These are phyloP conservation scores for Drosophila lacertosa DNA, from an alignment of 1,140 invertebrate species.

Conservation along the genomic window DNA sequence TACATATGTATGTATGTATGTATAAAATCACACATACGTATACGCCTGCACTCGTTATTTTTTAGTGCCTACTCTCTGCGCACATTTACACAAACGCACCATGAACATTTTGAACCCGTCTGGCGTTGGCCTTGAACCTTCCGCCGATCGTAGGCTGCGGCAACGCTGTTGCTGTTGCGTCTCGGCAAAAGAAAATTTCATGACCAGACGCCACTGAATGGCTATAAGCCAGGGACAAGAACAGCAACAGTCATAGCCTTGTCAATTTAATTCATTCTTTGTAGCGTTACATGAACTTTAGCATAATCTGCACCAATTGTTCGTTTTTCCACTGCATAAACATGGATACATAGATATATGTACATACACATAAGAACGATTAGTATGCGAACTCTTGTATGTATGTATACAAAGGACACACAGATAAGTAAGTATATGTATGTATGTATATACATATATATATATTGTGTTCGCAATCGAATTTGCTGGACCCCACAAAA, in stretches of 20 bases:
- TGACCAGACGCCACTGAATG: constrained; percentile 38
- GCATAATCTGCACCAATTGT: constrained; percentile 21
- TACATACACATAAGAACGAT: not conserved
- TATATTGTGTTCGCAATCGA: constrained; percentile 27
- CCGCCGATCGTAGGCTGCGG: constrained; percentile 45
- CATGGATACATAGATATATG: constrained; percentile 26
- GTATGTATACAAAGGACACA: not conserved
- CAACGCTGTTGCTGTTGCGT: constrained; percentile 5
- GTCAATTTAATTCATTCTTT: constrained; percentile 35
- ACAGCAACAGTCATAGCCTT: constrained; percentile 17
- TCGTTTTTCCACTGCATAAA: not conserved
- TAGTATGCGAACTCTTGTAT: not conserved
- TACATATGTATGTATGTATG: not conserved
- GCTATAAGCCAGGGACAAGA: constrained; percentile 46
- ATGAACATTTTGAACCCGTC: constrained; percentile 73
- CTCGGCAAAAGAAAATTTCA: constrained; percentile 64
- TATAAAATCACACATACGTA: not conserved
- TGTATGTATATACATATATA: not conserved
- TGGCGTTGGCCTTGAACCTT: constrained; percentile 76
- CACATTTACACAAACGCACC: constrained; percentile 10
- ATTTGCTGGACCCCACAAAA: constrained; percentile 78
- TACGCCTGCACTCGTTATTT: not conserved
- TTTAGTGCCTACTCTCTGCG: constrained; percentile 25
- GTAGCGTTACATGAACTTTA: constrained; percentile 5
- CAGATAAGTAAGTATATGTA: constrained; percentile 12